Evolutionary conservation across 1,140 invertebrate genomes (phyloP).

Genomic region (Sinella curviseta): DNA sequence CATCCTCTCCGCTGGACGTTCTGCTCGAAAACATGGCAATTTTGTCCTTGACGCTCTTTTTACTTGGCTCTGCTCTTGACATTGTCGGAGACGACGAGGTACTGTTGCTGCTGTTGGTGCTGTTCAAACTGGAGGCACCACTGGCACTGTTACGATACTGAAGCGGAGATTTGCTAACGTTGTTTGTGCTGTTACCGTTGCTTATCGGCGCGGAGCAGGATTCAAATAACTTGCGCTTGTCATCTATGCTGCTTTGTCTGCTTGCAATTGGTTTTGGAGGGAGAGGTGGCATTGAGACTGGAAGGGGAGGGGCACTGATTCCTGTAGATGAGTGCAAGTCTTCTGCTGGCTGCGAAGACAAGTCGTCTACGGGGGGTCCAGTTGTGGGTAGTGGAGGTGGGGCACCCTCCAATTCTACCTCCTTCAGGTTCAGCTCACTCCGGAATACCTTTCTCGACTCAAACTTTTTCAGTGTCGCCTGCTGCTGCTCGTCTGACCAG

Average conservation of each 20-base stretch:
- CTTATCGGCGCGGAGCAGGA: not conserved
- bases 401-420: slow-evolving; percentile 18
- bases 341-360: not conserved
- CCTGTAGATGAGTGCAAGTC: not conserved
- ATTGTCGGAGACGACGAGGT: not conserved
- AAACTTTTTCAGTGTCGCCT: slow-evolving; percentile 22
- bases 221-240: slow-evolving; percentile 6
- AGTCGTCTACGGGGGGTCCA: slow-evolving; percentile 51
- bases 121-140: slow-evolving; percentile 35
- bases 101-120: slow-evolving; percentile 30
- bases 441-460: slow-evolving; percentile 34
- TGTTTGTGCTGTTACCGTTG: no score
- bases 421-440: slow-evolving; percentile 39
- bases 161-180: not conserved
- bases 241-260: slow-evolving; percentile 7
- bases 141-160: slow-evolving; percentile 26
- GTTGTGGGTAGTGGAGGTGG: slow-evolving; percentile 54
- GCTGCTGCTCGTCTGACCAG: slow-evolving; percentile 40
- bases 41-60: slow-evolving; percentile 73
- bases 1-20: slow-evolving; percentile 41
- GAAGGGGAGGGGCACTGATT: slow-evolving; percentile 40
- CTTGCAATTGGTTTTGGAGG: not conserved
- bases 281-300: slow-evolving; percentile 25
- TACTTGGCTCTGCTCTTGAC: slow-evolving; percentile 63
- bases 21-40: slow-evolving; percentile 78